Evolutionary conservation across 2,797 vertebrate genomes (phyloP).

Genomic region (Pelochelys cantorii): DNA sequence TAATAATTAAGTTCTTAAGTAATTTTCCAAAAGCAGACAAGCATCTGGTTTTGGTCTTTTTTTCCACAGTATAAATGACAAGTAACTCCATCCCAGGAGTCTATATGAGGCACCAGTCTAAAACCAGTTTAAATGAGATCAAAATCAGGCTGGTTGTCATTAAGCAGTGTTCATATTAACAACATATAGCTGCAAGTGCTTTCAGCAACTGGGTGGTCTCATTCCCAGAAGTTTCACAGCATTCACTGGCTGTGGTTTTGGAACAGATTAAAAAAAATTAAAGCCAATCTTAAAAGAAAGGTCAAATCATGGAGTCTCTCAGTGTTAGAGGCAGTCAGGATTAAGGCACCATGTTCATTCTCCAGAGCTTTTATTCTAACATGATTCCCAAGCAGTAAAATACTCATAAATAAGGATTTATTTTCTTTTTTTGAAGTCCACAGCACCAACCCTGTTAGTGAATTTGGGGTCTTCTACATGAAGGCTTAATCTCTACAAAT

Average conservation of each 20-base stretch:
- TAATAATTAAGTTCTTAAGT: not conserved
- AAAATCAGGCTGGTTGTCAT: not conserved
- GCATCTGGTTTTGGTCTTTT: not conserved
- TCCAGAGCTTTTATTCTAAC: not conserved
- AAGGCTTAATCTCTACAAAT: not conserved
- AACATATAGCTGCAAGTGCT: not conserved
- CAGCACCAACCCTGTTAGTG: not conserved
- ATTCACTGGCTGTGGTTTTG: not conserved
- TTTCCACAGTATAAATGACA: not conserved
- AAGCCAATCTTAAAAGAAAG: not conserved
- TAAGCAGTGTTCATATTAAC: not conserved
- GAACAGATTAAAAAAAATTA: not conserved
- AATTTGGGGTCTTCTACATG: not conserved
- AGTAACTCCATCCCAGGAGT: not conserved
- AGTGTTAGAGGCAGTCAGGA: not conserved
- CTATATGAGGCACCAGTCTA: not conserved
- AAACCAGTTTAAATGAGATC: not conserved
- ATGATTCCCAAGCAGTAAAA: not conserved
- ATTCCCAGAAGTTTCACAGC: not conserved
- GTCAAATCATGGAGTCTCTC: not conserved
- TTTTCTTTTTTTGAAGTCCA: not conserved
- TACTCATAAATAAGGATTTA: not conserved
- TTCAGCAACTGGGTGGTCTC: not conserved
- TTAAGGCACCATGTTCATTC: not conserved
- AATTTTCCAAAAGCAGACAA: too few relatives aligned